phyloP scores from a whole-genome alignment of 1,140 invertebrate species.

The Psix sp. region DNA sequence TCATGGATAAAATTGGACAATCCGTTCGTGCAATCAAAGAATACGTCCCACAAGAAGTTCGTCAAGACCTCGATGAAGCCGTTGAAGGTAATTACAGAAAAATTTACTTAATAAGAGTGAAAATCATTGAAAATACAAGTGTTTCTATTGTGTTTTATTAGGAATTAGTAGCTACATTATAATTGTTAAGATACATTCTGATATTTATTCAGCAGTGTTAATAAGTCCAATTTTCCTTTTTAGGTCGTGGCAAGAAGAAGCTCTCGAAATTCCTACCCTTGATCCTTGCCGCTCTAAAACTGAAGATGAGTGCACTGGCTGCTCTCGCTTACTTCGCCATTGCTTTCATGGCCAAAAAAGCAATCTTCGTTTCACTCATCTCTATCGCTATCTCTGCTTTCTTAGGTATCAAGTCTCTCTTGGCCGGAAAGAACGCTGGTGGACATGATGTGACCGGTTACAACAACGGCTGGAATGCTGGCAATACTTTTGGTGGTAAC shows the following conservation, averaged over 20 bases:
- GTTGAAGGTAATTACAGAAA: slow-evolving; percentile 82
- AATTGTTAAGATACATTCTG: no score
- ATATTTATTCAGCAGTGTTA: no score
- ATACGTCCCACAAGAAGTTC: slow-evolving; percentile 75
- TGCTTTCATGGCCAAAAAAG: slow-evolving; percentile 82
- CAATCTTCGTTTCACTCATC: slow-evolving; percentile 80
- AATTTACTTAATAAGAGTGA: no score
- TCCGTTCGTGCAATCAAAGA: slow-evolving; percentile 78
- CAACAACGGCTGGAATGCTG: slow-evolving; percentile 68
- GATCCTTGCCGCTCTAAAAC: slow-evolving; percentile 78
- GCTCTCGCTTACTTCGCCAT: slow-evolving; percentile 80
- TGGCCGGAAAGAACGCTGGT: slow-evolving; percentile 67
- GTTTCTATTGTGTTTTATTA: no score
- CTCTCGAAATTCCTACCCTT: slow-evolving; percentile 78
- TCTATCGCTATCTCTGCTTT: slow-evolving; percentile 81
- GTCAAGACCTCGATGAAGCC: slow-evolving; percentile 78
- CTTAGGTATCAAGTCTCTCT: slow-evolving; percentile 78
- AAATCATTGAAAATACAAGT: no score
- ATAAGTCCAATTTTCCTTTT: slow-evolving; percentile 14
- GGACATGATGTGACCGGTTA: slow-evolving; percentile 67
- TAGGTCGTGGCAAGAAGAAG: slow-evolving; percentile 82
- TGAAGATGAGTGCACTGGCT: slow-evolving; percentile 79
- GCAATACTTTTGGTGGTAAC: slow-evolving; percentile 61
- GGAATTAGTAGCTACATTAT: no score
- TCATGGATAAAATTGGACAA: slow-evolving; percentile 73